Conservation (phyloP, 2,113 vertebrate species). For the Gobius niger region DNA sequence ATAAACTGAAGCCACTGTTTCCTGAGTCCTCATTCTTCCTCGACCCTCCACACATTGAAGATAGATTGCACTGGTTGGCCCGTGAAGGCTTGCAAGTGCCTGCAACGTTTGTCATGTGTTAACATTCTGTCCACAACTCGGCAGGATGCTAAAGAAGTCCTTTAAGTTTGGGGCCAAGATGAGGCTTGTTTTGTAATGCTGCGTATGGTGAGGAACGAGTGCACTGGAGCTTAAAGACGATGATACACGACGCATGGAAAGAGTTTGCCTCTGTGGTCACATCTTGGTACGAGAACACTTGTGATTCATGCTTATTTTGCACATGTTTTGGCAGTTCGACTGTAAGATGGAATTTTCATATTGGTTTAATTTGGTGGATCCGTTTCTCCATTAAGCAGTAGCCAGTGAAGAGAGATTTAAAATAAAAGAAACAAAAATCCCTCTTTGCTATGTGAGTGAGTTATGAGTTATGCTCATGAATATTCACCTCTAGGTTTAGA, state of each 20-base stretch:
- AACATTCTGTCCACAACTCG: slow-evolving; percentile 55
- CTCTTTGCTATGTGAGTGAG: not conserved
- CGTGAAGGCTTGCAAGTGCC: slow-evolving; percentile 17
- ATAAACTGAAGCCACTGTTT: not conserved
- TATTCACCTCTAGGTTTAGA: slow-evolving; percentile 13
- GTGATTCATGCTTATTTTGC: slow-evolving; percentile 67
- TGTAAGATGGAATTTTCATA: slow-evolving; percentile 38
- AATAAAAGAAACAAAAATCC: slow-evolving; percentile 3
- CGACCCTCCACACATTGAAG: slow-evolving; percentile 24
- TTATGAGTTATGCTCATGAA: slow-evolving; percentile 3
- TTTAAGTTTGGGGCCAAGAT: slow-evolving; percentile 21
- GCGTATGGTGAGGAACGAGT: slow-evolving; percentile 31
- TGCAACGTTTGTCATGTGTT: slow-evolving; percentile 33
- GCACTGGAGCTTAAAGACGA: slow-evolving; percentile 30
- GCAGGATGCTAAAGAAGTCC: slow-evolving; percentile 26
- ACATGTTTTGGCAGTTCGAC: slow-evolving; percentile 58
- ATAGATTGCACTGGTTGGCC: slow-evolving; percentile 38
- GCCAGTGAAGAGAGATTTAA: slow-evolving; percentile 22
- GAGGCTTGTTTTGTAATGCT: slow-evolving; percentile 28
- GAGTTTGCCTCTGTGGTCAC: slow-evolving; percentile 65
- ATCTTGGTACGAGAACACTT: slow-evolving; percentile 52
- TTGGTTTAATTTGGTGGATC: slow-evolving; percentile 51
- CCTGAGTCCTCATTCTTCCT: not conserved
- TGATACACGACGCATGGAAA: slow-evolving; percentile 62
- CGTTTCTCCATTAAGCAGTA: slow-evolving; percentile 12